phyloP scores from a whole-genome alignment of 2,113 vertebrate genomes.

The Chaetorhynchus papuensis region DNA sequence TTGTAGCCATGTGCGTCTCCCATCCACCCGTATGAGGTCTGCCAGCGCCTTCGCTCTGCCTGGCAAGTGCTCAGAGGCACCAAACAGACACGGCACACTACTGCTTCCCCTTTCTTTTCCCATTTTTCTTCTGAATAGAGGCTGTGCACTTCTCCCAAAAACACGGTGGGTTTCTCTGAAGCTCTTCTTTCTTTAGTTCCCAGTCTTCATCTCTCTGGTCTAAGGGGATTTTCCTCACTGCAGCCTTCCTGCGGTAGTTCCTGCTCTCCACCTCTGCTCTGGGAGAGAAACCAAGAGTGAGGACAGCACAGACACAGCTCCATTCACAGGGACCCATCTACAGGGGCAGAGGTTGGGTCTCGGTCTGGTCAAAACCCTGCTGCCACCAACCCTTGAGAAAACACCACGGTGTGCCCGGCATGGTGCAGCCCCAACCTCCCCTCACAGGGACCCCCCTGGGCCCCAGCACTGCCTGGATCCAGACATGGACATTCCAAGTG shows the following conservation, averaged over 20 bases:
- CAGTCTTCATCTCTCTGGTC: slow-evolving; percentile 85
- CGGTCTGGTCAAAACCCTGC: accelerated
- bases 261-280: slow-evolving; percentile 82
- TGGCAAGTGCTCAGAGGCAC: neutral
- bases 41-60: neutral
- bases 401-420: accelerated
- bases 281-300: neutral
- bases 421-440: neutral
- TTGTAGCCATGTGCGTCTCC: neutral
- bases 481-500: neutral
- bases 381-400: neutral
- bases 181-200: slow-evolving; percentile 70
- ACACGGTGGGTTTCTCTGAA: slow-evolving; percentile 7
- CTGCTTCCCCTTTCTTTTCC: neutral
- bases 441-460: neutral
- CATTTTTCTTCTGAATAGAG: neutral
- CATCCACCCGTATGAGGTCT: neutral
- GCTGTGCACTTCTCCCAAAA: neutral
- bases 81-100: neutral
- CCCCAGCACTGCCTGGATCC: neutral
- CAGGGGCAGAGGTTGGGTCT: accelerated
- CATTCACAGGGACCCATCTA: accelerated
- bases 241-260: slow-evolving; percentile 59
- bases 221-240: slow-evolving; percentile 59
- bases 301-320: neutral